Evolutionary conservation across 2,888 invertebrate species (phyloP).

Genomic region (Amblyjoppa fuscipennis): DNA sequence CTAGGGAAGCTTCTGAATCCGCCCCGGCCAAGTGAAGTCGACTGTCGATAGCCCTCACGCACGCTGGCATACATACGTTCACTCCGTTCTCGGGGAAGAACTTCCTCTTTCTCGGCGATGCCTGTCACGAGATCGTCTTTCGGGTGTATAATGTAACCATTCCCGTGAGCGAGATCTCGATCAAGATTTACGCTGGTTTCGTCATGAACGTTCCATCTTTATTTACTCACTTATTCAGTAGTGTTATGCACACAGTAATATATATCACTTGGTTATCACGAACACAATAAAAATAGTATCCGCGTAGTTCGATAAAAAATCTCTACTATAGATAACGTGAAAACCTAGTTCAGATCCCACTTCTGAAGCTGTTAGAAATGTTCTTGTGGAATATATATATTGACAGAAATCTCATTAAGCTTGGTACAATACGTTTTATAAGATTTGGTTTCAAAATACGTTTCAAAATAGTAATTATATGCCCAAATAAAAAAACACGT

Average conservation of each 20-base stretch:
- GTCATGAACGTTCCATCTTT: neutral
- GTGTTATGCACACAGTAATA: neutral
- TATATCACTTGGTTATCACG: neutral
- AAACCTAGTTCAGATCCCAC: constrained; percentile 1
- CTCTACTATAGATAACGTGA: neutral
- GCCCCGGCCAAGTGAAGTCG: neutral
- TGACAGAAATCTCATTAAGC: too few species aligned
- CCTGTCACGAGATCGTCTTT: neutral
- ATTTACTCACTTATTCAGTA: neutral
- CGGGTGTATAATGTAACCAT: neutral
- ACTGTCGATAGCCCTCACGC: neutral
- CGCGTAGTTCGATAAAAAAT: neutral
- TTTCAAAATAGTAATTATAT: too few species aligned
- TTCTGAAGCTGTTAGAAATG: constrained; percentile 1
- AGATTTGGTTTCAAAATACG: too few species aligned
- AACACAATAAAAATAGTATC: neutral
- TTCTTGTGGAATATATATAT: neutral
- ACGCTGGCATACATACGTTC: neutral
- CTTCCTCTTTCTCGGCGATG: neutral
- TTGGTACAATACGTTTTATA: too few species aligned
- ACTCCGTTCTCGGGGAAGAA: neutral
- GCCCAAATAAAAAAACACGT: too few species aligned
- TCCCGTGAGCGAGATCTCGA: neutral
- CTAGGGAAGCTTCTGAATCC: neutral
- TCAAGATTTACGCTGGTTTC: neutral